Base-by-base conservation (phyloP, 2,888 invertebrate genomes). In the Euphydryas editha region DNA sequence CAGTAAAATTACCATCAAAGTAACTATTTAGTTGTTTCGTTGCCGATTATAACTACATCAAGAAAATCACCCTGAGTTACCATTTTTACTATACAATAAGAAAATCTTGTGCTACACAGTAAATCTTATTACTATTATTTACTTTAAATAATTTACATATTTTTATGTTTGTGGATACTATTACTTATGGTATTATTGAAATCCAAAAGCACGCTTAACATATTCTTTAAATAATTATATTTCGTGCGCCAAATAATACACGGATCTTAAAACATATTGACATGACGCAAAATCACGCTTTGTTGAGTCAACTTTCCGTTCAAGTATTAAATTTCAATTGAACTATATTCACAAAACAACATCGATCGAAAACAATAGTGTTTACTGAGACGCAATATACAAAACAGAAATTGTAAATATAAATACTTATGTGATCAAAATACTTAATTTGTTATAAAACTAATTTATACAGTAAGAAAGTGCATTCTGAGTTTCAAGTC, bases 261-360 rank as follows among this genome's bases (percentile, higher is more conserved):
- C 44, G 24, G 36, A 62, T 57, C 76, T 77, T 66, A 69, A 69
- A 69, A 60, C 62, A 17, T 21, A 61, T 30, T 44, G 75, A 80
- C 75, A 76, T 84, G 85, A 82, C 80, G 81, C 81, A 84, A 84
- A 84, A 81, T 80, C 78, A 80, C 77, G 78, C 80, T 80, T 73
- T 73, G 75, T 82, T 88, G 87, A 87, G 83, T 88, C 88, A 88
- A 81, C 79, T 72, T 79, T 77, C 80, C 78, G 80, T 82, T 77
- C 56, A 70, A 81, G 85, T 86, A 85, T 89, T 87, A 78, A 79
- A 85, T 88, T 89, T 84, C 88, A 85, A 81, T 82, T 75, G 82
- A 82, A 83, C 76, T 72, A 77, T 81, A 78, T 84, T 80, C 77
- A 74, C 76, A 73, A 78, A 78, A 84, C 87, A 85, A 85, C 85